Base-by-base conservation (phyloP, 2,797 vertebrate species). In the Helarctos malayanus region DNA sequence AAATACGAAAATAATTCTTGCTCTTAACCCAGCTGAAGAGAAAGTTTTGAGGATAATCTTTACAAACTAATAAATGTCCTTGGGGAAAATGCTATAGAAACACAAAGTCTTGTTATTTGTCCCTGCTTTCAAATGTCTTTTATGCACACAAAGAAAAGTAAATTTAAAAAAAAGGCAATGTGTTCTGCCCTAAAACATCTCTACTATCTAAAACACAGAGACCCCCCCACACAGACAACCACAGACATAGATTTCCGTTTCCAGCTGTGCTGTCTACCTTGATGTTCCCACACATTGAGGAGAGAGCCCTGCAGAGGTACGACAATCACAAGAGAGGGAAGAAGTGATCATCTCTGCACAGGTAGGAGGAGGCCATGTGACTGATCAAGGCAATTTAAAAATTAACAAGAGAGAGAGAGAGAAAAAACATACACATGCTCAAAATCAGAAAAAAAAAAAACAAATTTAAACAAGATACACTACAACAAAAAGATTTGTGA, bases 11-110 rank as follows among this genome's bases (percentile, higher is more conserved):
- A 61, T 59, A 95, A 54, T 52, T 89, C 18, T 83, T 92, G 52
- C 29, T 89, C n/a, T 93, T 96, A 73, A 56, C 13, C 19, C 18
- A 75, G 32, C 0, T 89, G 47, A 95, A 96, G 68, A 93, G 27
- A 91, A 4, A 1, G 2, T 47, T 94, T 91, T 73, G 52, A 85
- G 49, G 9, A 45, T 86, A 65, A 49, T 65, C 12, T 75, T 69
- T 82, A 23, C 25, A 88, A 78, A 41, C 69, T 76, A 89, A 57
- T 61, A 86, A 52, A 68, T 25, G 49, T 78, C 21, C 35, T 79
- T 59, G 57, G 23, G 45, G 76, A 89, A 59, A n/a, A 45, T 76
- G n/a, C 27, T 68, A 47, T 15, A 75, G 78, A 83, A 94, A 89
- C 16, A 57, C 12, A 78, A 89, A 86, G 35, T 84, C 57, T 81